Percentiles rank a stretch among this genome's conserved stretches.
Conservation (phyloP, 2,113 vertebrate species). For the Ailuropoda melanoleuca region DNA sequence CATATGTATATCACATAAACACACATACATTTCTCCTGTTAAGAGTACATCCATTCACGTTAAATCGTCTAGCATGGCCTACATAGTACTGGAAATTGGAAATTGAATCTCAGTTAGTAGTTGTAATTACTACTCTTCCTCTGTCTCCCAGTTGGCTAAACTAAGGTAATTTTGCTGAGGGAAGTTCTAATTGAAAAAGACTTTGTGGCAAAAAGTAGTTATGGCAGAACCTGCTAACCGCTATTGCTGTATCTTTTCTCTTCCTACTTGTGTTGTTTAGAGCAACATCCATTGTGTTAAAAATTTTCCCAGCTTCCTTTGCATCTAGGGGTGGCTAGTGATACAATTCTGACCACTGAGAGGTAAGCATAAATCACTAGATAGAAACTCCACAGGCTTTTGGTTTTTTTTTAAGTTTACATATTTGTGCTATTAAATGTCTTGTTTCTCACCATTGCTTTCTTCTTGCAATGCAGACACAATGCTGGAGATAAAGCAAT, state of each 20-base stretch:
- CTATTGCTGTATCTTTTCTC: neutral
- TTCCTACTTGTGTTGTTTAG: neutral
- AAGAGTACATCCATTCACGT: neutral
- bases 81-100: neutral
- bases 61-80: neutral
- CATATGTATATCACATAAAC: neutral
- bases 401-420: neutral
- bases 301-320: neutral
- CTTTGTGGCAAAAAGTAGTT: neutral
- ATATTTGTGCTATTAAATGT: neutral
- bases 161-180: neutral
- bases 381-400: neutral
- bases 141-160: neutral
- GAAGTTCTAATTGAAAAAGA: neutral
- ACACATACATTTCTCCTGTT: neutral
- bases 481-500: neutral
- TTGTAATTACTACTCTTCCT: neutral
- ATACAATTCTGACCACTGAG: neutral
- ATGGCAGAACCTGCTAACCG: neutral
- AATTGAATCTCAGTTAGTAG: neutral
- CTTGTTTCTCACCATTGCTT: neutral
- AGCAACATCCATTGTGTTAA: neutral
- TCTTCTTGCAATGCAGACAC: neutral
- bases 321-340: neutral
- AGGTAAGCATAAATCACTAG: neutral